phyloP scores from a whole-genome alignment of 2,113 vertebrate species.

The Syrmaticus mikado region DNA sequence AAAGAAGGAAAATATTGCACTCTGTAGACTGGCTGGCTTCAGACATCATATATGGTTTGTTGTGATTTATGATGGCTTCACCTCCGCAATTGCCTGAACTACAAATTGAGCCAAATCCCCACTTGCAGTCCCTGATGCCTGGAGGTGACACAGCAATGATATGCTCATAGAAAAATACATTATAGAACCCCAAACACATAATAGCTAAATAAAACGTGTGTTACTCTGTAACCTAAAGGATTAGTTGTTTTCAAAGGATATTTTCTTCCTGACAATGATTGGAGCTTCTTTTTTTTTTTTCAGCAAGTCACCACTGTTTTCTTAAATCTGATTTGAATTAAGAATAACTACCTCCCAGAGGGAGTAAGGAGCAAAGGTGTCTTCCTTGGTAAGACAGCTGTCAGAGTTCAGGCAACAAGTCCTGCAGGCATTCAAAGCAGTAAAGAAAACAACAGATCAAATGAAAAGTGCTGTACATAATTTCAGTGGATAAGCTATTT shows the following conservation, averaged over 20 bases:
- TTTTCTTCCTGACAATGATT: background rate
- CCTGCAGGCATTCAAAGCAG: background rate
- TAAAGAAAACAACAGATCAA: background rate
- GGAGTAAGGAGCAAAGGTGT: background rate
- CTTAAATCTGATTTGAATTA: conserved; percentile 8
- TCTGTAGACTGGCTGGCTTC: background rate
- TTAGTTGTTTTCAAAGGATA: background rate
- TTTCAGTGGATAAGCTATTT: background rate
- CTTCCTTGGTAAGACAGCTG: background rate
- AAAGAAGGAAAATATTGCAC: background rate
- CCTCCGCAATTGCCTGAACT: background rate
- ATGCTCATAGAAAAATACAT: background rate
- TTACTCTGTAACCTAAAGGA: background rate
- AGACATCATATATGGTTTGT: background rate
- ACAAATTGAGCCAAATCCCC: background rate
- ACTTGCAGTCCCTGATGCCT: fast-evolving
- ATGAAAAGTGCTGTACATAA: background rate
- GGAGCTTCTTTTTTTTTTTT: background rate
- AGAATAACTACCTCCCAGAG: background rate
- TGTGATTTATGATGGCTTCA: conserved; percentile 4
- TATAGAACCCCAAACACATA: background rate
- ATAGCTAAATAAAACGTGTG: background rate
- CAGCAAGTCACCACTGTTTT: background rate
- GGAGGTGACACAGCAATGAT: background rate
- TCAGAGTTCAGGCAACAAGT: background rate